Conservation (phyloP, 2,113 vertebrate genomes). For the Phoxinus phoxinus region DNA sequence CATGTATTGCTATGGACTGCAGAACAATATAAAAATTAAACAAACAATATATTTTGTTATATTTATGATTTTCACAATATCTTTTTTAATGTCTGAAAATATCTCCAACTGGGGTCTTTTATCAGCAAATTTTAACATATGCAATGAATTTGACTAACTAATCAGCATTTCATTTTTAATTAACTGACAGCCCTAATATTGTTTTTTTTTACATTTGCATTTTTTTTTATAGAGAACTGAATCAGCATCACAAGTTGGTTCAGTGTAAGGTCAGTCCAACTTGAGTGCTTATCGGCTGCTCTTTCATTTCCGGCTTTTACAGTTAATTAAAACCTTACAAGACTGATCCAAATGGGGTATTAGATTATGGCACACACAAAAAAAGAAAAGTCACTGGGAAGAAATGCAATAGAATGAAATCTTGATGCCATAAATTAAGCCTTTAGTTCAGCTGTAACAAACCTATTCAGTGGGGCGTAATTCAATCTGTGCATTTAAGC, state of each 20-base stretch:
- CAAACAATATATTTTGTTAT: background rate
- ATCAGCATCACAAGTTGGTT: background rate
- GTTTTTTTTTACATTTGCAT: background rate
- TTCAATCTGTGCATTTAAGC: slow-evolving; percentile 36
- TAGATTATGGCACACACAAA: background rate
- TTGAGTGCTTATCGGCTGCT: slow-evolving; percentile 20
- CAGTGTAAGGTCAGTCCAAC: slow-evolving; percentile 5
- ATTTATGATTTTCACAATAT: background rate
- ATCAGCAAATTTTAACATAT: slow-evolving; percentile 1
- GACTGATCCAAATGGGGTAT: slow-evolving; percentile 22
- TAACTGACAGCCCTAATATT: background rate
- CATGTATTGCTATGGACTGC: background rate
- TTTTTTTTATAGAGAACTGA: background rate
- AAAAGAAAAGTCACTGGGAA: slow-evolving; percentile 10
- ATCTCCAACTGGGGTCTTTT: background rate
- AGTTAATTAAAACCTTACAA: slow-evolving; percentile 37
- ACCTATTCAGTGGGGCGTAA: slow-evolving; percentile 17
- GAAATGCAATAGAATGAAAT: background rate
- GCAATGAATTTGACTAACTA: background rate
- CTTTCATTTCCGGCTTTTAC: slow-evolving; percentile 26
- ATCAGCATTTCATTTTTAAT: slow-evolving; percentile 4
- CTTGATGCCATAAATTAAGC: slow-evolving; percentile 1
- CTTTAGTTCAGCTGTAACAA: slow-evolving; percentile 12
- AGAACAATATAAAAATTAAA: background rate
- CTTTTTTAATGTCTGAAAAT: background rate